Conservation (phyloP, 2,888 invertebrate genomes). For the Helicoverpa assulta region DNA sequence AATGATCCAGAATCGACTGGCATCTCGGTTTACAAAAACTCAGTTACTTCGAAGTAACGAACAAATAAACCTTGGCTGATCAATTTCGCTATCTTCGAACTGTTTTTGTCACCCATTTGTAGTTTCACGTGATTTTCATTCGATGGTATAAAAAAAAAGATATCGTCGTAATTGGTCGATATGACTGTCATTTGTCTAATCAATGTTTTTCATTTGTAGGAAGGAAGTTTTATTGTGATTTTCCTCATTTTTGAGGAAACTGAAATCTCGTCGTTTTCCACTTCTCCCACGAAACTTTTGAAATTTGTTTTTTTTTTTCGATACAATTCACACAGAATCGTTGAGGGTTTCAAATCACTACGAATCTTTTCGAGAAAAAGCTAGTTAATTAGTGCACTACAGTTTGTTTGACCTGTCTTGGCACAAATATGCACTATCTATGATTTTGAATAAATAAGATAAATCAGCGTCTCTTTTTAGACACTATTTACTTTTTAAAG, state of each 20-base stretch:
- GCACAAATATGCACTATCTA: too few species aligned
- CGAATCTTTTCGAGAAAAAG: too few species aligned
- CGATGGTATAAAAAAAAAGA: constrained; percentile 26
- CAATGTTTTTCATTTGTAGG: background rate
- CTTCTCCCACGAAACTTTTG: too few species aligned
- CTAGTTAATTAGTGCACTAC: too few species aligned
- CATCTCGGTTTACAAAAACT: constrained; percentile 53
- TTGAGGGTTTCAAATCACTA: too few species aligned
- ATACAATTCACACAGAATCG: too few species aligned
- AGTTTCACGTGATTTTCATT: constrained; percentile 44
- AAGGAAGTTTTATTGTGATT: background rate
- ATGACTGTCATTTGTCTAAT: constrained; percentile 21
- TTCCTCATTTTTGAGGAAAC: too few species aligned
- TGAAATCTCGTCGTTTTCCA: too few species aligned
- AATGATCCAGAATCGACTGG: constrained; percentile 45
- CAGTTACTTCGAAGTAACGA: constrained; percentile 43
- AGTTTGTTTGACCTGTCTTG: too few species aligned
- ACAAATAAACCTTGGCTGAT: constrained; percentile 59
- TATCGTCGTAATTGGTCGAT: constrained; percentile 11
- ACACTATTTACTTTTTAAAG: constrained; percentile 37
- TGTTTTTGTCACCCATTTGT: constrained; percentile 58
- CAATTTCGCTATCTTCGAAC: constrained; percentile 56
- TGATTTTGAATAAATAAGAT: too few species aligned
- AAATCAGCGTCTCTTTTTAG: too few species aligned
- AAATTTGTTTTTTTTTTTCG: too few species aligned